These are phyloP conservation scores for Hirtodrosophila duncani DNA, from an alignment of 2,888 invertebrate genomes.

Conservation along the genomic window DNA sequence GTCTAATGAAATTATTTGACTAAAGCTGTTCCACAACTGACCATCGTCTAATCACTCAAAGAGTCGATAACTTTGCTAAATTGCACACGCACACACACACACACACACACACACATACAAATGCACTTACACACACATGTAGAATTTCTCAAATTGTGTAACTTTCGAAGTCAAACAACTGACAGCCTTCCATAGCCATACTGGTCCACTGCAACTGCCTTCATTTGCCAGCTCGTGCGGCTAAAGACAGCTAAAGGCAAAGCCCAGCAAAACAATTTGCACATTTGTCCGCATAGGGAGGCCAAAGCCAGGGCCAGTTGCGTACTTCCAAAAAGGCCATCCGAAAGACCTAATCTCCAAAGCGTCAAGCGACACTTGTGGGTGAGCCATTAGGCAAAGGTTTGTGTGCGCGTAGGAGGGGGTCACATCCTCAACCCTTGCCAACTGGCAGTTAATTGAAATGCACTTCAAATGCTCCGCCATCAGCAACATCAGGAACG, in stretches of 20 bases:
- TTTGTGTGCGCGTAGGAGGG: neutral
- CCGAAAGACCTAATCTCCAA: conserved; percentile 25
- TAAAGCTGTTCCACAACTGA: conserved; percentile 13
- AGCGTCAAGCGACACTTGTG: conserved; percentile 60
- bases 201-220: conserved; percentile 22
- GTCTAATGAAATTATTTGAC: neutral
- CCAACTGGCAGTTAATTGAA: conserved; percentile 57
- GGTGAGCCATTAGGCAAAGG: conserved; percentile 44
- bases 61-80: conserved; percentile 33
- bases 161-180: conserved; percentile 47
- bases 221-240: conserved; percentile 48
- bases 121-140: neutral
- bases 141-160: conserved; percentile 39
- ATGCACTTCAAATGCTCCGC: conserved; percentile 55
- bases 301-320: too few relatives aligned
- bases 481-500: neutral
- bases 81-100: conserved; percentile 7
- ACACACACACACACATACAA: neutral
- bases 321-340: too few relatives aligned
- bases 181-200: conserved; percentile 54
- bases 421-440: conserved; percentile 5
- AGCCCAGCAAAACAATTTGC: conserved; percentile 61
- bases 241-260: conserved; percentile 35
- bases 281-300: conserved; percentile 18
- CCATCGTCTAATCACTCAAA: conserved; percentile 58